These are phyloP conservation scores for Chrysolina haemoptera DNA, from an alignment of 2,888 invertebrate genomes.

Conservation along the genomic window DNA sequence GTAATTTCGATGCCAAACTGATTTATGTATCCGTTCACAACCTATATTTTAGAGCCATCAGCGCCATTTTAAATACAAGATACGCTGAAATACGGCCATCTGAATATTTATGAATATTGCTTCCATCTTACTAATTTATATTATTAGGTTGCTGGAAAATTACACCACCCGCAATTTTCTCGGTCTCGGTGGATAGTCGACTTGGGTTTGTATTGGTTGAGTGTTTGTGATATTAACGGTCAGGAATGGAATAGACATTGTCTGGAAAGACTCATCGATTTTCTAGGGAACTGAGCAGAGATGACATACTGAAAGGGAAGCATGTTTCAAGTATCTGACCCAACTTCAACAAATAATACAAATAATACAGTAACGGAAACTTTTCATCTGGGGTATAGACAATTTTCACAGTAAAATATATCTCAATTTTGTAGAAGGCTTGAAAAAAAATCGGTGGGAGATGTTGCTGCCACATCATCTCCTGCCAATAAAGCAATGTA, in stretches of 20 bases:
- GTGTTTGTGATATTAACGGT: background rate
- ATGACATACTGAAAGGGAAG: no score
- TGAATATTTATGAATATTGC: constrained; percentile 59
- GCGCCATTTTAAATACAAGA: constrained; percentile 63
- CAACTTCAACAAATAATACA: no score
- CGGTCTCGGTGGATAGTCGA: background rate
- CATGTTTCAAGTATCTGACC: no score
- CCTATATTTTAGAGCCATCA: constrained; percentile 65
- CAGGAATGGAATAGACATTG: background rate
- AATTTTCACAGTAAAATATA: no score
- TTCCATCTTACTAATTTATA: constrained; percentile 55
- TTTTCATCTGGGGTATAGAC: no score
- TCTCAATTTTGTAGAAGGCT: no score
- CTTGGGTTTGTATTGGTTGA: constrained; percentile 7
- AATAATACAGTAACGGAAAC: no score
- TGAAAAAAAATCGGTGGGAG: no score
- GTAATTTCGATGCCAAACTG: constrained; percentile 51
- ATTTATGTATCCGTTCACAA: constrained; percentile 65
- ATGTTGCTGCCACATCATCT: no score
- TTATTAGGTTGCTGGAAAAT: constrained; percentile 47
- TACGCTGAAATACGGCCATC: constrained; percentile 58
- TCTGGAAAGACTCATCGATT: background rate
- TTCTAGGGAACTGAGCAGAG: background rate
- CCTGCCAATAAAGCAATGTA: no score
- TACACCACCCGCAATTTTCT: constrained; percentile 19